A percentile compares a stretch with the other conserved stretches of the same genome.
Evolutionary conservation across 1,140 invertebrate genomes (phyloP).

Genomic region (Harpegnathos saltator): DNA sequence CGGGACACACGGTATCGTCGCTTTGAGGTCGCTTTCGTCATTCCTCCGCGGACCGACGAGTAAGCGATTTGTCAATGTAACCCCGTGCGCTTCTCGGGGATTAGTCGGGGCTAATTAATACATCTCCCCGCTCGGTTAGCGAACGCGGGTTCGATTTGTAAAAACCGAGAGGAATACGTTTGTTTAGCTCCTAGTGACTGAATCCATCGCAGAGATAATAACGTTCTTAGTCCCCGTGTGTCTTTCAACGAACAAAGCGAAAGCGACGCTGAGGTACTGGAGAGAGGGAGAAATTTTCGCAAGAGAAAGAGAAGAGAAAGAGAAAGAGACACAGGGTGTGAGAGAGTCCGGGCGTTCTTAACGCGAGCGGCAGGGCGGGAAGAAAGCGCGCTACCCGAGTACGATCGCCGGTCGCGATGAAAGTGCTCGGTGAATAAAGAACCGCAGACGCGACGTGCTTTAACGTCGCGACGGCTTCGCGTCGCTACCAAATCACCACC

Average conservation of each 20-base stretch:
- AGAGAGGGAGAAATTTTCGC: too few relatives aligned
- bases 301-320: not conserved
- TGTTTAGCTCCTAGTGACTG: not conserved
- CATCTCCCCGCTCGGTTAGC: not conserved
- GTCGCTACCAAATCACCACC: constrained; percentile 43
- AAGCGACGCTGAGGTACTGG: too few relatives aligned
- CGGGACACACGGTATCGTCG: constrained; percentile 4
- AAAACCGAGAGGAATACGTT: constrained; percentile 27
- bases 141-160: constrained; percentile 25
- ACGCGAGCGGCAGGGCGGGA: not conserved
- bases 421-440: constrained; percentile 27
- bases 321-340: not conserved
- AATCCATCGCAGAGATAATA: not conserved
- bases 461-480: constrained; percentile 33
- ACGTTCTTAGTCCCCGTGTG: constrained; percentile 3
- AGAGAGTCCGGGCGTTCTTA: not conserved
- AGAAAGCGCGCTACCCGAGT: constrained; percentile 3
- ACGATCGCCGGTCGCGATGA: constrained; percentile 1
- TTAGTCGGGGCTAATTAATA: constrained; percentile 48
- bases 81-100: constrained; percentile 4
- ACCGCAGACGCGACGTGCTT: constrained; percentile 8
- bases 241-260: constrained; percentile 16
- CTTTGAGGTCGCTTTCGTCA: constrained; percentile 62
- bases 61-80: constrained; percentile 52
- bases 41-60: constrained; percentile 26